phyloP scores from a whole-genome alignment of 2,888 invertebrate genomes.

The Adelphocoris suturalis region DNA sequence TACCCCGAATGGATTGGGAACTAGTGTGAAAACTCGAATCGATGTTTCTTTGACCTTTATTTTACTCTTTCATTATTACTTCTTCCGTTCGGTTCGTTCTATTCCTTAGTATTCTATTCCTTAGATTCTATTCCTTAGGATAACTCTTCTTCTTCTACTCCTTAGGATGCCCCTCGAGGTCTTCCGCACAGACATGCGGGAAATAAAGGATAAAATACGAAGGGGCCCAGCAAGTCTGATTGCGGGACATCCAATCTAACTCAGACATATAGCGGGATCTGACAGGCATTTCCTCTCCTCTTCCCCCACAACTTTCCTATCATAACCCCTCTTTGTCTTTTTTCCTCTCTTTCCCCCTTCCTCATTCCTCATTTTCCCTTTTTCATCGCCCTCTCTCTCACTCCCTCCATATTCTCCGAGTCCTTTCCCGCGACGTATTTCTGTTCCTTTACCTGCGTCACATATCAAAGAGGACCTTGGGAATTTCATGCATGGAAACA shows the following conservation, averaged over 20 bases:
- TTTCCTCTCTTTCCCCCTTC: not conserved
- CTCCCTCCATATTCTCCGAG: not conserved
- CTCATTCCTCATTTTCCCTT: conserved; percentile 19
- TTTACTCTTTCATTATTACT: not conserved
- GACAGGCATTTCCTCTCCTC: conserved; percentile 46
- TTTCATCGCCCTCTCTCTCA: not conserved
- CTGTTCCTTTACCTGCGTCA: conserved; percentile 51
- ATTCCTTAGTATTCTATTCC: too few relatives aligned
- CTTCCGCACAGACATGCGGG: not conserved
- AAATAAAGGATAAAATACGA: conserved; percentile 31
- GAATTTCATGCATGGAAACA: conserved; percentile 65
- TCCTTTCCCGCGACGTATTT: not conserved
- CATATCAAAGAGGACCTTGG: conserved; percentile 66
- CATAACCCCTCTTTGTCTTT: not conserved
- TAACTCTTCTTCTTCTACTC: conserved; percentile 50
- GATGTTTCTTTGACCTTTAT: conserved; percentile 15
- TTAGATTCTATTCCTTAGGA: conserved; percentile 38
- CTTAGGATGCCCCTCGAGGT: conserved; percentile 48
- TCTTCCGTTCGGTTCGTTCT: conserved; percentile 14
- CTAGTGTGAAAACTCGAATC: too few relatives aligned
- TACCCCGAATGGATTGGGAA: too few relatives aligned
- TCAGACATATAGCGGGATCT: conserved; percentile 54
- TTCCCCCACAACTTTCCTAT: conserved; percentile 17
- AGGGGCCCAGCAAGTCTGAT: conserved; percentile 45
- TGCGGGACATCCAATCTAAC: conserved; percentile 68